phyloP scores from a whole-genome alignment of 1,140 invertebrate genomes.

The Drosophila grimshawi region DNA sequence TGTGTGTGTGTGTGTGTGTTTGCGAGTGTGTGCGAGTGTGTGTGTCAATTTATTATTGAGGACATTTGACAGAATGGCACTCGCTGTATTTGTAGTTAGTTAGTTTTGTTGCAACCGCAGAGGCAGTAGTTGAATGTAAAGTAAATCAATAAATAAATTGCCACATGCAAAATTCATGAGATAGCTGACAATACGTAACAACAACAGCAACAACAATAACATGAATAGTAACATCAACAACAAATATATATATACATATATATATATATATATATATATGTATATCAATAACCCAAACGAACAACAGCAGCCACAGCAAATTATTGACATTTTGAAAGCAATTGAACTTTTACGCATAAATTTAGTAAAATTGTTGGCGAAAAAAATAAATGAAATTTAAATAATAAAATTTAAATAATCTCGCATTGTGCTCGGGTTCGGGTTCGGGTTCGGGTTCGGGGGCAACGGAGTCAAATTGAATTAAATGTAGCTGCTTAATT shows the following conservation, averaged over 20 bases:
- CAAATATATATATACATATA: not conserved
- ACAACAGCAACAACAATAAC: conserved; percentile 42
- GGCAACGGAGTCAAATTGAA: conserved; percentile 52
- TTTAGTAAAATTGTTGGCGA: conserved; percentile 31
- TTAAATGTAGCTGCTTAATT: conserved; percentile 71
- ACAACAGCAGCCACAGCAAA: conserved; percentile 44
- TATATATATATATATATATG: too few relatives aligned
- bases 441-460: not conserved
- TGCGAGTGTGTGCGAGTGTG: conserved; percentile 16
- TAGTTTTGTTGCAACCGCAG: conserved; percentile 25
- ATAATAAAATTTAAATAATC: conserved; percentile 10
- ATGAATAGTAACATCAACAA: conserved; percentile 31
- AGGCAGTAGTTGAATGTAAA: conserved; percentile 43
- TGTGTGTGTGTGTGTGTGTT: conserved; percentile 20
- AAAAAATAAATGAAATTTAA: conserved; percentile 1
- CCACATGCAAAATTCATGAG: conserved; percentile 77
- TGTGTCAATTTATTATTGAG: conserved; percentile 27
- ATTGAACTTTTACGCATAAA: conserved; percentile 78
- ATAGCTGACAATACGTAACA: conserved; percentile 48
- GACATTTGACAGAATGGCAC: conserved; percentile 31
- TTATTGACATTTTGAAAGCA: conserved; percentile 80
- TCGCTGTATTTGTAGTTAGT: conserved; percentile 35
- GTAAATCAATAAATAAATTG: conserved; percentile 83
- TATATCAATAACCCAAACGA: conserved; percentile 34
- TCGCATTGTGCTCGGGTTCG: not conserved